phyloP scores from a whole-genome alignment of 2,797 vertebrate species.

The Dendrocincla fuliginosa region DNA sequence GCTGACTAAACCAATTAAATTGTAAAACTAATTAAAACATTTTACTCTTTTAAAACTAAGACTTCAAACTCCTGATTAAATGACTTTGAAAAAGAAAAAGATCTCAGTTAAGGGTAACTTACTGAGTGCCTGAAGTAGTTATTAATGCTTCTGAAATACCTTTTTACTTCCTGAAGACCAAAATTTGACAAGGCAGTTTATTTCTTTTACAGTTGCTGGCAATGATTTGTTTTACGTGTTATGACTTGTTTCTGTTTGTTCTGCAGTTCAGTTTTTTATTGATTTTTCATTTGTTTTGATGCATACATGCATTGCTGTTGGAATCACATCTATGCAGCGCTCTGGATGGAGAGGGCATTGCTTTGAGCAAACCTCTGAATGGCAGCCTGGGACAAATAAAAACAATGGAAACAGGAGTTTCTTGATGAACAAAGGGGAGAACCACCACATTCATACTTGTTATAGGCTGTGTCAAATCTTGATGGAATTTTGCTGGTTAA shows the following conservation, averaged over 20 bases:
- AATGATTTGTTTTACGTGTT: not conserved
- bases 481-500: not conserved
- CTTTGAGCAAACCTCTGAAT: not conserved
- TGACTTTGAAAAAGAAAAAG: not conserved
- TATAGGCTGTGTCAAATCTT: not conserved
- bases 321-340: fast-evolving
- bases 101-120: not conserved
- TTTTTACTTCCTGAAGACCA: not conserved
- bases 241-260: not conserved
- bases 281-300: not conserved
- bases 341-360: not conserved
- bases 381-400: not conserved
- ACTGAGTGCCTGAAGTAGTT: not conserved
- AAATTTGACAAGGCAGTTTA: not conserved
- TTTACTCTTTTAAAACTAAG: not conserved
- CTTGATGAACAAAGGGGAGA: not conserved
- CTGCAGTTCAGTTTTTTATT: not conserved
- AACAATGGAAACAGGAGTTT: fast-evolving
- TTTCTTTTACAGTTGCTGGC: not conserved
- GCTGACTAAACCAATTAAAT: conserved; percentile 43
- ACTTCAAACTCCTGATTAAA: conserved; percentile 17
- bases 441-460: not conserved
- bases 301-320: not conserved
- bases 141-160: not conserved
- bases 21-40: conserved; percentile 49